Percentiles rank a stretch among this genome's conserved stretches.
phyloP scores from a whole-genome alignment of 2,113 vertebrate genomes.

The Cynopterus brachyotis region DNA sequence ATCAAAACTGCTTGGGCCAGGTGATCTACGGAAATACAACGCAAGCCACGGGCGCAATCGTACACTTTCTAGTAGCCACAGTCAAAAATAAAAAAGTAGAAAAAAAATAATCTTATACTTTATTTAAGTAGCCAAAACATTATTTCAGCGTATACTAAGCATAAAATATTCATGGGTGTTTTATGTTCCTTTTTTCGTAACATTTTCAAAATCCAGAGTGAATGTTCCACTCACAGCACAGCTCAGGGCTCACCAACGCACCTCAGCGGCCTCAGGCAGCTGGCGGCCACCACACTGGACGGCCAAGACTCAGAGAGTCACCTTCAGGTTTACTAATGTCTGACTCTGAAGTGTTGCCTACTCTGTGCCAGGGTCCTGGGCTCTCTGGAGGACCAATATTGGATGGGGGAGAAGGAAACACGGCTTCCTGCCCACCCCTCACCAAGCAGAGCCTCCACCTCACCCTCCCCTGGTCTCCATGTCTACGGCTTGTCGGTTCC shows the following conservation, averaged over 20 bases:
- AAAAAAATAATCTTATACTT: neutral
- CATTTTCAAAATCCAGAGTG: neutral
- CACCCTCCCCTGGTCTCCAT: neutral
- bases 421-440: neutral
- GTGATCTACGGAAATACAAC: neutral
- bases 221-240: rapidly evolving
- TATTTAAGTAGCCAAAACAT: neutral
- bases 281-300: neutral
- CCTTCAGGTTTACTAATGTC: neutral
- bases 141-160: neutral
- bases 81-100: neutral
- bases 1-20: neutral
- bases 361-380: neutral
- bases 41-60: neutral
- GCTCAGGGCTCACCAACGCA: neutral
- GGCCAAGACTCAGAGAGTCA: neutral
- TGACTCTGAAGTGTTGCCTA: neutral
- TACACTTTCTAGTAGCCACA: neutral
- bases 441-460: too few relatives aligned
- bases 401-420: neutral
- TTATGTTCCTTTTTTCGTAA: neutral
- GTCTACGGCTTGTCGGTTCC: rapidly evolving
- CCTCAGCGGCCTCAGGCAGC: neutral
- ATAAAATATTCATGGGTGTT: neutral
- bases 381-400: neutral